A percentile compares a stretch with the other conserved stretches of the same genome.
These are phyloP conservation scores for Eulemur rufifrons DNA, from an alignment of 2,113 vertebrate genomes.

Conservation along the genomic window DNA sequence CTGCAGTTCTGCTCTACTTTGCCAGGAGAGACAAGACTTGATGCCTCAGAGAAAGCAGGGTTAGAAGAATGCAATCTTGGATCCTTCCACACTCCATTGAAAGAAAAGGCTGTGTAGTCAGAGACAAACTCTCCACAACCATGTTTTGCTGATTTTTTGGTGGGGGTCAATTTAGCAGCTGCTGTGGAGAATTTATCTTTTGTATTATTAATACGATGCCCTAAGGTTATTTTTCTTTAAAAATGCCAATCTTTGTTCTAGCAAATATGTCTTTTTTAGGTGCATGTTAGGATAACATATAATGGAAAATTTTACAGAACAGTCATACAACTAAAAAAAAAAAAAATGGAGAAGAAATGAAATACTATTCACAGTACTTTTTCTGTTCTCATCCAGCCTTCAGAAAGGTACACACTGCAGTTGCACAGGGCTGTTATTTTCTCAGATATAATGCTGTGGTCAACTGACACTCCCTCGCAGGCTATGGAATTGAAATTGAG, in stretches of 20 bases:
- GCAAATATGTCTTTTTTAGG: not conserved
- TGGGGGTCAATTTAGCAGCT: not conserved
- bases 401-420: not conserved
- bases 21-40: not conserved
- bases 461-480: not conserved
- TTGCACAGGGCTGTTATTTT: not conserved
- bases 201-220: not conserved
- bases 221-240: not conserved
- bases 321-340: not conserved
- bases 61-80: not conserved
- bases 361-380: not conserved
- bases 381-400: not conserved
- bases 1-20: not conserved
- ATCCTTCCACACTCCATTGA: not conserved
- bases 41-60: not conserved
- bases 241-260: not conserved
- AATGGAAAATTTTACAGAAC: not conserved
- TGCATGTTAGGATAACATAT: not conserved
- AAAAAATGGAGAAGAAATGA: not conserved
- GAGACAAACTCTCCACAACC: not conserved
- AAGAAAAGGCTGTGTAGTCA: not conserved
- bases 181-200: not conserved
- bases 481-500: slow-evolving; percentile 25
- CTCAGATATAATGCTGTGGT: not conserved
- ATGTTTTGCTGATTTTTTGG: not conserved